phyloP scores from a whole-genome alignment of 2,888 invertebrate genomes.

The Subacronicta megacephala region DNA sequence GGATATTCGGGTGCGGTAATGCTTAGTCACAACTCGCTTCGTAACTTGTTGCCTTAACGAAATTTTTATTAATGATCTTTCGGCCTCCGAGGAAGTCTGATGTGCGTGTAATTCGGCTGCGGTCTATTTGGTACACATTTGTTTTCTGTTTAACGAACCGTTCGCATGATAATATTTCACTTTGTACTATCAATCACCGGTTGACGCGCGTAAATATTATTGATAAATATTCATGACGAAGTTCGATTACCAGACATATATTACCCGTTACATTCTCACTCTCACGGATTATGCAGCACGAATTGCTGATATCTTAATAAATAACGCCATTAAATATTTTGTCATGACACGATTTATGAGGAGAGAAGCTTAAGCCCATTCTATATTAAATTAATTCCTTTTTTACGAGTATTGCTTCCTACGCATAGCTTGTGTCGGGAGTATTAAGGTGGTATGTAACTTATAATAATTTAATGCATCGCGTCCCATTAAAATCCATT shows the following conservation, averaged over 20 bases:
- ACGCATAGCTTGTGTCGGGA: constrained; percentile 52
- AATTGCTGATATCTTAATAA: constrained; percentile 68
- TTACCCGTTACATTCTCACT: constrained; percentile 54
- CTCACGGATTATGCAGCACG: constrained; percentile 51
- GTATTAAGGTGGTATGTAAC: constrained; percentile 67
- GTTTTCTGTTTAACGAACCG: constrained; percentile 65
- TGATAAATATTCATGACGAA: constrained; percentile 56
- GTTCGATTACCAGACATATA: constrained; percentile 49
- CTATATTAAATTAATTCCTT: constrained; percentile 70
- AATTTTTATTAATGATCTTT: constrained; percentile 77
- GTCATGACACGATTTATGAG: constrained; percentile 68
- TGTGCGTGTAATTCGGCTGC: constrained; percentile 68
- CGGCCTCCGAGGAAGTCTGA: constrained; percentile 55
- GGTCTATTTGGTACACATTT: constrained; percentile 66
- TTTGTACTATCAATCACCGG: constrained; percentile 55
- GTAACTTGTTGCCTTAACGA: constrained; percentile 76
- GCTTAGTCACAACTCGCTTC: constrained; percentile 70
- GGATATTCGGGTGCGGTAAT: constrained; percentile 55
- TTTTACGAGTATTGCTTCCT: constrained; percentile 68
- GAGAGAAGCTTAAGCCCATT: constrained; percentile 64
- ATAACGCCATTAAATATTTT: constrained; percentile 76
- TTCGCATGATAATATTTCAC: constrained; percentile 54
- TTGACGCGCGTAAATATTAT: constrained; percentile 49
- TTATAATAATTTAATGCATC: constrained; percentile 70
- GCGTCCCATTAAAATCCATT: constrained; percentile 81